Percentiles rank a stretch among this genome's conserved stretches.
These are phyloP conservation scores for Drosophila burlai DNA, from an alignment of 1,140 invertebrate species.

Conservation along the genomic window DNA sequence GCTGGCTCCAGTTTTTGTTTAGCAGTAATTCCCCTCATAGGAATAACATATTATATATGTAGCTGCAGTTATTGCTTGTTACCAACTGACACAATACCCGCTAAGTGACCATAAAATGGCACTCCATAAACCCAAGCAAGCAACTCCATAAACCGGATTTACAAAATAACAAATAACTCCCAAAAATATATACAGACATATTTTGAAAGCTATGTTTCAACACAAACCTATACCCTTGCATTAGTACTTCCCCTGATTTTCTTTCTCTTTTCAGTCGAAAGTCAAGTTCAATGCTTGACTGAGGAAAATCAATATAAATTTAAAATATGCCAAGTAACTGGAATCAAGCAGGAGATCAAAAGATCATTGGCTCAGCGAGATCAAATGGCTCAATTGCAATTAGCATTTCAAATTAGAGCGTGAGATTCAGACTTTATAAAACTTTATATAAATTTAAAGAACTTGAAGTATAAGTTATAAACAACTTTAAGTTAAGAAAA, in stretches of 20 bases:
- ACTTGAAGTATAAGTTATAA: not conserved
- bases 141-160: conserved; percentile 46
- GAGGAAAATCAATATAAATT: not conserved
- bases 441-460: too few species aligned
- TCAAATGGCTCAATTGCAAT: conserved; percentile 27
- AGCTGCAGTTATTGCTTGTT: conserved; percentile 25
- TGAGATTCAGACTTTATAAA: conserved; percentile 1
- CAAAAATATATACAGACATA: conserved; percentile 16
- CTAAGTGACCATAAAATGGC: conserved; percentile 45
- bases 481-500: not conserved
- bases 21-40: not conserved
- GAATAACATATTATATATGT: not conserved
- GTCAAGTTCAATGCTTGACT: conserved; percentile 52
- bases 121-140: conserved; percentile 37
- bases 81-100: conserved; percentile 49
- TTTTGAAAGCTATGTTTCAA: conserved; percentile 48
- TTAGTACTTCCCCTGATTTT: conserved; percentile 13
- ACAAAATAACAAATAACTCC: conserved; percentile 26
- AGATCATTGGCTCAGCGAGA: conserved; percentile 9
- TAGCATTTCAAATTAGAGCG: conserved; percentile 22
- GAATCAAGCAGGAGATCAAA: conserved; percentile 20
- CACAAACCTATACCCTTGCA: not conserved
- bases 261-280: conserved; percentile 5
- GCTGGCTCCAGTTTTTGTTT: not conserved
- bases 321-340: conserved; percentile 7